Conservation (phyloP, 2,888 invertebrate genomes). For the Ectemnius continuus region DNA sequence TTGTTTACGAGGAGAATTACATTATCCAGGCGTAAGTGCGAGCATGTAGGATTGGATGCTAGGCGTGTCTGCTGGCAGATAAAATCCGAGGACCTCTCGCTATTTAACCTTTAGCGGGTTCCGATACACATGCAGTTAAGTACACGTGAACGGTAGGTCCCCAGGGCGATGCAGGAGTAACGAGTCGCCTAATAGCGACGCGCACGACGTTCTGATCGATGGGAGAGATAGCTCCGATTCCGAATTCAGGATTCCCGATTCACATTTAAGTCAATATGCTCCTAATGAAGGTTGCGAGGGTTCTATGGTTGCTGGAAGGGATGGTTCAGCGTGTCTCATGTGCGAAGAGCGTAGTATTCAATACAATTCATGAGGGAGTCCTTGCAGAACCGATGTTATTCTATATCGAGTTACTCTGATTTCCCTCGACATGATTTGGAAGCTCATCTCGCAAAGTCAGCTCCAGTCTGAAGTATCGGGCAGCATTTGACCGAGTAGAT, state of each 20-base stretch:
- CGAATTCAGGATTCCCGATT: conserved; percentile 12
- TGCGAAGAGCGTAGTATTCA: too few relatives aligned
- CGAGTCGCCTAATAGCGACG: conserved; percentile 47
- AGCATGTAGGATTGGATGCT: conserved; percentile 46
- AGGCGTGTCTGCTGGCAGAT: conserved; percentile 52
- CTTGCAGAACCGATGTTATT: too few relatives aligned
- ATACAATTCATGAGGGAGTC: too few relatives aligned
- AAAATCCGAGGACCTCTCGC: conserved; percentile 49
- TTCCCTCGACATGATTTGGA: too few relatives aligned
- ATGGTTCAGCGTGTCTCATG: neutral
- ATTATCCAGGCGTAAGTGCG: conserved; percentile 46
- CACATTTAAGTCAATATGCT: neutral
- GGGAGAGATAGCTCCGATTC: conserved; percentile 34
- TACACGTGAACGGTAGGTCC: neutral
- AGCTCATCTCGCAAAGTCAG: neutral
- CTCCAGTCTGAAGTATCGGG: conserved; percentile 30
- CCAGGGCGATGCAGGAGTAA: conserved; percentile 32
- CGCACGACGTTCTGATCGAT: conserved; percentile 42
- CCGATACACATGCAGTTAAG: conserved; percentile 17
- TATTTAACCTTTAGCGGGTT: conserved; percentile 10
- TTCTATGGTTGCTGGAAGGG: neutral
- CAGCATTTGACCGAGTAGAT: conserved; percentile 7
- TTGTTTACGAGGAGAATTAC: conserved; percentile 51
- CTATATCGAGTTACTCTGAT: too few relatives aligned
- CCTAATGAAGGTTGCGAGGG: neutral